Evolutionary conservation across 92 coral and sea anemone species (phyloP), one percentile per base, ranked within the genome.

Genomic region (Palythoa grandis): DNA sequence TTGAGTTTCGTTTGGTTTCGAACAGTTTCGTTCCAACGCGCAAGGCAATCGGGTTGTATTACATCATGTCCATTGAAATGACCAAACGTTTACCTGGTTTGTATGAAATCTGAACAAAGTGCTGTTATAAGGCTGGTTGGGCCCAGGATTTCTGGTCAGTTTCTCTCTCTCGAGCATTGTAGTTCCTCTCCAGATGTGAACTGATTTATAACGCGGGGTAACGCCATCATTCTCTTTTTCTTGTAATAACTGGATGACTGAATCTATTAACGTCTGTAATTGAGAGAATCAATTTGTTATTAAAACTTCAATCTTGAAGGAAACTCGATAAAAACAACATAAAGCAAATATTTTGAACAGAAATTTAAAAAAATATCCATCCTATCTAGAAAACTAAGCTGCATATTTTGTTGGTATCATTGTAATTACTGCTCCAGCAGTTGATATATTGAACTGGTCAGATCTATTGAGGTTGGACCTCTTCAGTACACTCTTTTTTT

Each of bases 151-250:
- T 38, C 7, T 11, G 22, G 16, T 66, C 38, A 80, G 63, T 43
- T 80, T 80, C 22, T 80, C 85, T 43, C 85, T 65, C 40, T 80
- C 85, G 0, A 80, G 43, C 74, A 66, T 80, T 13, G 85, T 80
- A 12, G 85, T 80, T 66, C 85, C 85, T 80, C 85, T 80, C 85
- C 85, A 80, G 72, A 80, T 66, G n/a, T 70, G 74, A 15, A 80
- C 58, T 14, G 63, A 67, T n/a, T 23, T 47, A 74, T 80, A 80
- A 11, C 85, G 85, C 20, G 37, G 63, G 29, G 58, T 80, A 22
- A 5, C 85, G 14, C 74, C 58, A 22, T 65, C 74, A 16, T 65
- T 23, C 9, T 80, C 85, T 47, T 52, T 80, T 63, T 80, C 74
- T 68, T 80, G 58, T 48, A 80, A 63, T 74, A 80, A 39, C 85